Conservation (phyloP, 2,113 vertebrate species). For the Ochotona curzoniae region DNA sequence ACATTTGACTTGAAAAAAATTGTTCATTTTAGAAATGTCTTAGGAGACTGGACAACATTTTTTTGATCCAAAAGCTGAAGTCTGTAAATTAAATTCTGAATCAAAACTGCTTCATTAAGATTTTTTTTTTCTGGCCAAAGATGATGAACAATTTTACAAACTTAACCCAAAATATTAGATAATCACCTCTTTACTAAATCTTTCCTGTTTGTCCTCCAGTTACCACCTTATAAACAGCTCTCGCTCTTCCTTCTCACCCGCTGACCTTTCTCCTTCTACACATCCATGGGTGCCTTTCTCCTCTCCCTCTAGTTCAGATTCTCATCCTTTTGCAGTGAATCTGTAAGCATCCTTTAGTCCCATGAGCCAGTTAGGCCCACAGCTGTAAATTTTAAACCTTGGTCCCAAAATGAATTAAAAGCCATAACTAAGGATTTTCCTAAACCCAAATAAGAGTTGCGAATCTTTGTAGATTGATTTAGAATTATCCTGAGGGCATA, state of each 20-base stretch:
- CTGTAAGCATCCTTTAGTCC: neutral
- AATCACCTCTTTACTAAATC: neutral
- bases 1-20: neutral
- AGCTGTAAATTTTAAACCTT: slow-evolving; percentile 8
- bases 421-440: neutral
- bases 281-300: neutral
- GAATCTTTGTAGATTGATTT: neutral
- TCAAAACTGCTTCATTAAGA: neutral
- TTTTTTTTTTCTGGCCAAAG: slow-evolving; percentile 14
- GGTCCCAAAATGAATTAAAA: neutral
- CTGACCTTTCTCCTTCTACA: neutral
- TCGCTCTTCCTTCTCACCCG: too few species aligned
- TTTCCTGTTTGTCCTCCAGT: neutral
- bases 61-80: neutral
- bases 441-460: neutral
- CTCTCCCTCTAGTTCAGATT: neutral
- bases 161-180: neutral
- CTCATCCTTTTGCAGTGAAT: neutral
- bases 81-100: slow-evolving; percentile 49
- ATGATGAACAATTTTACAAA: neutral
- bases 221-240: neutral
- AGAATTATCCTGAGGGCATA: neutral
- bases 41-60: slow-evolving; percentile 4
- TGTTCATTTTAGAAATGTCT: neutral
- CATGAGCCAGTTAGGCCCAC: neutral